Percentiles rank a stretch among this genome's conserved stretches.
Evolutionary conservation across 2,113 vertebrate species (phyloP).

Genomic region (Catharus bicknelli): DNA sequence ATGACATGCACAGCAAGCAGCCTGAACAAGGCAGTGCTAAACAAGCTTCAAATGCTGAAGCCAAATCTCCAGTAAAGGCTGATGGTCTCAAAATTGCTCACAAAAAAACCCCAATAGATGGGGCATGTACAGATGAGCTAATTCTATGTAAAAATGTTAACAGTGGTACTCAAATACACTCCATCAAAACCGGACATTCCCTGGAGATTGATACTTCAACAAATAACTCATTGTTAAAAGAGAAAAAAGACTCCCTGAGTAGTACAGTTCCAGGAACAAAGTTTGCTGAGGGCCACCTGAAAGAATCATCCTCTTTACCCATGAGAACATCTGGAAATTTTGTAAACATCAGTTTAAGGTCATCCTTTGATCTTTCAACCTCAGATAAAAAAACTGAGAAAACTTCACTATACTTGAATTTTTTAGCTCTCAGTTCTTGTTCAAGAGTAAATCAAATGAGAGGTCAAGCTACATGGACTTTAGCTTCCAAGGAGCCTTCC

Average conservation of each 20-base stretch:
- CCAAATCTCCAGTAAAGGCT: neutral
- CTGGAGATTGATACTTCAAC: slow-evolving; percentile 31
- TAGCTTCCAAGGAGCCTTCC: slow-evolving; percentile 41
- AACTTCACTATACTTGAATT: slow-evolving; percentile 52
- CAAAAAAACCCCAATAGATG: neutral
- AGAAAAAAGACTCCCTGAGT: slow-evolving; percentile 47
- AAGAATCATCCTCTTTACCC: slow-evolving; percentile 65
- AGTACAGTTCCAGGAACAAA: slow-evolving; percentile 54
- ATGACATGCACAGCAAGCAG: neutral
- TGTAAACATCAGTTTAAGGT: slow-evolving; percentile 68
- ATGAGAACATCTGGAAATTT: slow-evolving; percentile 63
- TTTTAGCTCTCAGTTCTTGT: slow-evolving; percentile 54
- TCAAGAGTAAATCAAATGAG: slow-evolving; percentile 71
- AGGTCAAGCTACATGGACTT: slow-evolving; percentile 55
- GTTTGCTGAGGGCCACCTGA: slow-evolving; percentile 63
- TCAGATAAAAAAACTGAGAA: slow-evolving; percentile 73
- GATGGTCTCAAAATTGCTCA: neutral
- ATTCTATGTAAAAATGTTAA: slow-evolving; percentile 12
- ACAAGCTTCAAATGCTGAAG: neutral
- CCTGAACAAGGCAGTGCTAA: neutral
- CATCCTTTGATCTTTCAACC: slow-evolving; percentile 73
- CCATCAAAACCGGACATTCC: neutral
- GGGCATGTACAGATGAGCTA: slow-evolving; percentile 9
- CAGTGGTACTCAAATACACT: slow-evolving; percentile 26
- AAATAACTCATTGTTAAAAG: slow-evolving; percentile 47